Evolutionary conservation across 2,797 vertebrate species (phyloP).

Genomic region (Diceros bicornis): DNA sequence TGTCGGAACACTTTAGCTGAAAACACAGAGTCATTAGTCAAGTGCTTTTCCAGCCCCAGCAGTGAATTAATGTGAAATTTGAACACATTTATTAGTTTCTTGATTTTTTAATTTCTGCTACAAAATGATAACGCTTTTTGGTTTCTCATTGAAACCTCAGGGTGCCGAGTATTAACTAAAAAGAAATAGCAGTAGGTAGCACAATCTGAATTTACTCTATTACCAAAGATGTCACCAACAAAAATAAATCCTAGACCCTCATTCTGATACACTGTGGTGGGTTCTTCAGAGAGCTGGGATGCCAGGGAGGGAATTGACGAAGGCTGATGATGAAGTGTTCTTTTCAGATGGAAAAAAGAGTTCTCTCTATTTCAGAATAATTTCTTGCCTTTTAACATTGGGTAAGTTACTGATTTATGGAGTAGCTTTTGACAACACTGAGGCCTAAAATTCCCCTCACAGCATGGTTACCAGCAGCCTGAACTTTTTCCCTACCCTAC

Average conservation of each 20-base stretch:
- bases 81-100: slow-evolving; percentile 68
- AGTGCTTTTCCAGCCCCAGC: slow-evolving; percentile 51
- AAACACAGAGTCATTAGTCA: slow-evolving; percentile 63
- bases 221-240: slow-evolving; percentile 32
- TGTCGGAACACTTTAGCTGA: slow-evolving; percentile 13
- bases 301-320: neutral
- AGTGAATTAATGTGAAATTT: slow-evolving; percentile 70
- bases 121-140: slow-evolving; percentile 66
- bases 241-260: slow-evolving; percentile 30
- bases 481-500: slow-evolving; percentile 53
- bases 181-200: slow-evolving; percentile 58
- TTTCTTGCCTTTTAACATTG: slow-evolving; percentile 62
- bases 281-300: slow-evolving; percentile 21
- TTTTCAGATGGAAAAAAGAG: slow-evolving; percentile 25
- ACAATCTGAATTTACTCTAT: slow-evolving; percentile 22
- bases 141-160: slow-evolving; percentile 72
- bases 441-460: slow-evolving; percentile 67
- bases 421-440: slow-evolving; percentile 39
- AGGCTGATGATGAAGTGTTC: slow-evolving; percentile 17
- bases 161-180: slow-evolving; percentile 64
- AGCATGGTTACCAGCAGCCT: slow-evolving; percentile 68
- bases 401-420: slow-evolving; percentile 81
- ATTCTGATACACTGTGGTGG: neutral
- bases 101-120: slow-evolving; percentile 65
- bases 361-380: slow-evolving; percentile 55